Evolutionary conservation across 2,113 vertebrate species (phyloP).

Genomic region (Chionodraco myersi): DNA sequence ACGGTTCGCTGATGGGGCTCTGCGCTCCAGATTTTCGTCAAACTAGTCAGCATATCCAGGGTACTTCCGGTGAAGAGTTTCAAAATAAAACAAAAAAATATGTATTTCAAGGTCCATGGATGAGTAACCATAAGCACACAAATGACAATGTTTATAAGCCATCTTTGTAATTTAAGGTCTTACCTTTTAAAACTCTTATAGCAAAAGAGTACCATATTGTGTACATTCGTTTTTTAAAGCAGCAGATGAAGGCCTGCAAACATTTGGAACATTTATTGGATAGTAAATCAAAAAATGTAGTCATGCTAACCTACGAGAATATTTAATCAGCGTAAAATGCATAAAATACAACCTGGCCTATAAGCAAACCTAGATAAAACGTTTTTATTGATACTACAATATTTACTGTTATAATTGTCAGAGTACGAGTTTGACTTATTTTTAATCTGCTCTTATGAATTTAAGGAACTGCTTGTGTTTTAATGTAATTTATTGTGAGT

Average conservation of each 20-base stretch:
- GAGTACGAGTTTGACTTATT: too few species aligned
- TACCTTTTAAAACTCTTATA: neutral
- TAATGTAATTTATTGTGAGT: too few species aligned
- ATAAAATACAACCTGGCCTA: too few species aligned
- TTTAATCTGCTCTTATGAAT: too few species aligned
- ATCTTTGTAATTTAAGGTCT: neutral
- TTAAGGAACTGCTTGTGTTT: too few species aligned
- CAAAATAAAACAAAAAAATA: constrained; percentile 44
- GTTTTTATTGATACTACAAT: too few species aligned
- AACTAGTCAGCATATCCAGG: accelerated
- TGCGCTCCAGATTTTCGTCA: neutral
- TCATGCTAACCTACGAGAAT: neutral
- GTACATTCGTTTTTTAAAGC: neutral
- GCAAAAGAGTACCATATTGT: neutral
- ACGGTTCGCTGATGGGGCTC: neutral
- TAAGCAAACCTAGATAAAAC: too few species aligned
- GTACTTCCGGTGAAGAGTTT: constrained; percentile 23
- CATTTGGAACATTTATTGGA: neutral
- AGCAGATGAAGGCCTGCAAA: neutral
- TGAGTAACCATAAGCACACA: too few species aligned
- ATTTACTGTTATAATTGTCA: too few species aligned
- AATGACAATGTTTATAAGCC: neutral
- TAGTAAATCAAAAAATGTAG: neutral
- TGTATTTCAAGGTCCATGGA: too few species aligned
- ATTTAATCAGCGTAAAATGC: too few species aligned